These are phyloP conservation scores for Laspeyria flexula DNA, from an alignment of 2,888 invertebrate genomes.

Conservation along the genomic window DNA sequence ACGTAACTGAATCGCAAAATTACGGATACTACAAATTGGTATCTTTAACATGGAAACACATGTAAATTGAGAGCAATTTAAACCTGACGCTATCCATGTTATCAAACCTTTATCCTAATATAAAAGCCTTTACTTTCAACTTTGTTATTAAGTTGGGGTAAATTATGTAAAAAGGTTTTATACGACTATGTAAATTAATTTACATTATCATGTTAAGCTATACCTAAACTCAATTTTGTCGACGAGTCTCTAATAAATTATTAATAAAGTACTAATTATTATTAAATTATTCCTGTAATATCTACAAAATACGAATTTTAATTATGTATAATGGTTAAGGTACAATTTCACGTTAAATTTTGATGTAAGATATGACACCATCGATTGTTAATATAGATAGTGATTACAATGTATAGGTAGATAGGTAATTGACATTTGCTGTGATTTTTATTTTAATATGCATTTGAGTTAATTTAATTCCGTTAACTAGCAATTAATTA, in stretches of 20 bases:
- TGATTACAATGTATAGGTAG: slow-evolving; percentile 51
- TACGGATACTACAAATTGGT: slow-evolving; percentile 41
- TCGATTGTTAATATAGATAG: slow-evolving; percentile 59
- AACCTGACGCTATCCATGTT: neutral
- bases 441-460: slow-evolving; percentile 65
- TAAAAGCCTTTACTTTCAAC: neutral
- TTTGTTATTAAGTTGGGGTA: neutral
- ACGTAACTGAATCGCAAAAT: slow-evolving; percentile 60
- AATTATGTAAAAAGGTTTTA: slow-evolving; percentile 21
- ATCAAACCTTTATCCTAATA: neutral
- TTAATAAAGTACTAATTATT: slow-evolving; percentile 33
- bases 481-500: slow-evolving; percentile 46
- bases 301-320: slow-evolving; percentile 63
- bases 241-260: slow-evolving; percentile 26
- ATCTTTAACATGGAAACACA: slow-evolving; percentile 4
- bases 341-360: slow-evolving; percentile 38
- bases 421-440: slow-evolving; percentile 70
- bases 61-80: slow-evolving; percentile 12
- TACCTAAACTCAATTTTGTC: slow-evolving; percentile 26
- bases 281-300: slow-evolving; percentile 48
- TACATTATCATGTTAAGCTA: slow-evolving; percentile 17
- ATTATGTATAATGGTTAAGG: slow-evolving; percentile 39
- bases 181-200: slow-evolving; percentile 21
- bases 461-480: slow-evolving; percentile 42
- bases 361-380: slow-evolving; percentile 63